These are phyloP conservation scores for Ormyrus nitidulus DNA, from an alignment of 2,888 invertebrate species.

Conservation along the genomic window DNA sequence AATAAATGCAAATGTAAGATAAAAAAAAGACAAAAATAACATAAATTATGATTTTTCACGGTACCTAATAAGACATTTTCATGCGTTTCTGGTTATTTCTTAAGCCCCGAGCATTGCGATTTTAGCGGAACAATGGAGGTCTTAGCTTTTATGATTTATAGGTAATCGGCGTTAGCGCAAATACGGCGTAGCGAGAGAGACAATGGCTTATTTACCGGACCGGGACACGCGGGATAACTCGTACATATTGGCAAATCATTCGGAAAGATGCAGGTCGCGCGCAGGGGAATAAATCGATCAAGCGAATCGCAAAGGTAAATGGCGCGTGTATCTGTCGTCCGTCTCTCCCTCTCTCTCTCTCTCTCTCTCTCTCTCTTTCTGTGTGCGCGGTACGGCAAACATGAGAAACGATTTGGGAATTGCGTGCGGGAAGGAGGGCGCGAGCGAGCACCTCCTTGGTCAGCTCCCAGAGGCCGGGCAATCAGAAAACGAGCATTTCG, in stretches of 20 bases:
- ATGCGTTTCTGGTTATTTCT: too few species aligned
- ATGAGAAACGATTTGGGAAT: conserved; percentile 66
- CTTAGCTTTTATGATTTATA: conserved; percentile 48
- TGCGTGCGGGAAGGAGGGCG: conserved; percentile 50
- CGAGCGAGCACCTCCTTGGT: conserved; percentile 52
- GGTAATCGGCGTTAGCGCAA: background rate
- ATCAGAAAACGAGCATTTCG: conserved; percentile 62
- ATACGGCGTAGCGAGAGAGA: background rate
- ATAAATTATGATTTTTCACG: too few species aligned
- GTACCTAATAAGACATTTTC: too few species aligned
- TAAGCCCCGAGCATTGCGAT: too few species aligned
- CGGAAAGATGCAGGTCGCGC: conserved; percentile 42
- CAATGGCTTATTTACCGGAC: conserved; percentile 26
- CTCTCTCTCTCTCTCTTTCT: background rate
- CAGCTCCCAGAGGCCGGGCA: conserved; percentile 63
- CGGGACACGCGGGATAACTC: background rate
- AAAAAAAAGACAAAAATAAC: too few species aligned
- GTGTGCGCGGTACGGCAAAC: conserved; percentile 52
- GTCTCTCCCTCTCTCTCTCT: background rate
- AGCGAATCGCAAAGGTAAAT: conserved; percentile 55
- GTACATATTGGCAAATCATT: conserved; percentile 29
- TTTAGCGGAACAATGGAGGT: conserved; percentile 15
- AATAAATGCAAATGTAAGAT: too few species aligned
- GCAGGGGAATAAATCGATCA: conserved; percentile 41
- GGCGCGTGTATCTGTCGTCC: conserved; percentile 52